A percentile compares a stretch with the other conserved stretches of the same genome.
Evolutionary conservation across 2,797 vertebrate species (phyloP).

Genomic region (Alca torda): DNA sequence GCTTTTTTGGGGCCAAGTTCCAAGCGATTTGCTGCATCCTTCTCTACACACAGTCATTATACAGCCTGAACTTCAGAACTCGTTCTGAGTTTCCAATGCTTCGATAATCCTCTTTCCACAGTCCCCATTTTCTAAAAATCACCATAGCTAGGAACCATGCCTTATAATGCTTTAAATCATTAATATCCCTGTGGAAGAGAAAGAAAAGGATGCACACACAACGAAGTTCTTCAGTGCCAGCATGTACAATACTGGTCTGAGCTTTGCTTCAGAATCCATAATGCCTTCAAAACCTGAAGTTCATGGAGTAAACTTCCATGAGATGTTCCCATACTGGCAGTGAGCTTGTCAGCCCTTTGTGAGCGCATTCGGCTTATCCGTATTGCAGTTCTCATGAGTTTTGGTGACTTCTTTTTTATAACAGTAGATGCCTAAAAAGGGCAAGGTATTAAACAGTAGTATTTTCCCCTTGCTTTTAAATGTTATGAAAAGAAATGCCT

Average conservation of each 20-base stretch:
- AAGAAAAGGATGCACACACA: not conserved
- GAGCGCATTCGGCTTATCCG: not conserved
- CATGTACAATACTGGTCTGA: not conserved
- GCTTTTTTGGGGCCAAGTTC: constrained; percentile 2
- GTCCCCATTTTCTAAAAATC: not conserved
- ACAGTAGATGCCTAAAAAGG: not conserved
- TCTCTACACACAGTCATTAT: not conserved
- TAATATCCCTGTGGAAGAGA: not conserved
- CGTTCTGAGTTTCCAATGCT: not conserved
- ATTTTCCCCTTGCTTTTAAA: not conserved
- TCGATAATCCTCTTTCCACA: not conserved
- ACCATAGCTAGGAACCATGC: not conserved
- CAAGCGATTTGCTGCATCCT: not conserved
- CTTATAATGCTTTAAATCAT: not conserved
- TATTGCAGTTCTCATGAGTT: not conserved
- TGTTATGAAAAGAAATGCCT: not conserved
- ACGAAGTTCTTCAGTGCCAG: not conserved
- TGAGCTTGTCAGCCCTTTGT: not conserved
- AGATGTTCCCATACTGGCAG: not conserved
- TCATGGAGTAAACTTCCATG: not conserved
- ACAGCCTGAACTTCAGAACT: not conserved
- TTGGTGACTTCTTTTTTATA: not conserved
- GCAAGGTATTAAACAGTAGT: not conserved
- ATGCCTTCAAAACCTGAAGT: not conserved
- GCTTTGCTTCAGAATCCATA: not conserved